Evolutionary conservation across 2,797 vertebrate genomes (phyloP).

Genomic region (Astyanax mexicanus): DNA sequence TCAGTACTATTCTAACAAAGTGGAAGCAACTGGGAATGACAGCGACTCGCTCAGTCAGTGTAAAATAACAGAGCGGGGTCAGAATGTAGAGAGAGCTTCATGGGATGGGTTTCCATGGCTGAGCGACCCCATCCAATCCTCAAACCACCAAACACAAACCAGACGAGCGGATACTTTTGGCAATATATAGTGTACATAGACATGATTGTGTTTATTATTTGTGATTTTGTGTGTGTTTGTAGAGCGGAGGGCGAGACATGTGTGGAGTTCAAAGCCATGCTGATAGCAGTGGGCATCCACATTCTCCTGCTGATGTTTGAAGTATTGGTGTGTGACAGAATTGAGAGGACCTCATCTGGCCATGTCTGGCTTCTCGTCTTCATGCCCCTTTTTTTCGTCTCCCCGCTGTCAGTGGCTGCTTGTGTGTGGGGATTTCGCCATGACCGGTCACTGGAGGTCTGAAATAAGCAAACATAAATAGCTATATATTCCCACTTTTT

Average conservation of each 20-base stretch:
- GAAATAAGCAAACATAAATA: background rate
- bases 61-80: too few species aligned
- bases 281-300: slow-evolving; percentile 96
- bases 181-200: too few species aligned
- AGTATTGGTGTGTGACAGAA: slow-evolving; percentile 94
- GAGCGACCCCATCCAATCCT: too few species aligned
- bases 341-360: slow-evolving; percentile 79
- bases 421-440: slow-evolving; percentile 99
- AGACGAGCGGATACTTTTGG: too few species aligned
- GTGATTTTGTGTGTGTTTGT: background rate
- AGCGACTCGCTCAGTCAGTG: too few species aligned
- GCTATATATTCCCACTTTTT: too few species aligned
- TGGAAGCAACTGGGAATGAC: too few species aligned
- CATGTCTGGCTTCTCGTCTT: slow-evolving; percentile 98
- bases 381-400: slow-evolving; percentile 98
- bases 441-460: slow-evolving; percentile 94
- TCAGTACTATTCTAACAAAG: too few species aligned
- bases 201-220: background rate
- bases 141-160: too few species aligned
- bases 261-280: slow-evolving; percentile 99
- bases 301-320: slow-evolving; percentile 96
- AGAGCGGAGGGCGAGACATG: slow-evolving; percentile 98
- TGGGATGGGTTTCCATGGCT: too few species aligned
- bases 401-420: slow-evolving; percentile 94
- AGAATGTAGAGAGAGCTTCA: too few species aligned